Conservation (phyloP, 2,113 vertebrate genomes). For the Vidua macroura region DNA sequence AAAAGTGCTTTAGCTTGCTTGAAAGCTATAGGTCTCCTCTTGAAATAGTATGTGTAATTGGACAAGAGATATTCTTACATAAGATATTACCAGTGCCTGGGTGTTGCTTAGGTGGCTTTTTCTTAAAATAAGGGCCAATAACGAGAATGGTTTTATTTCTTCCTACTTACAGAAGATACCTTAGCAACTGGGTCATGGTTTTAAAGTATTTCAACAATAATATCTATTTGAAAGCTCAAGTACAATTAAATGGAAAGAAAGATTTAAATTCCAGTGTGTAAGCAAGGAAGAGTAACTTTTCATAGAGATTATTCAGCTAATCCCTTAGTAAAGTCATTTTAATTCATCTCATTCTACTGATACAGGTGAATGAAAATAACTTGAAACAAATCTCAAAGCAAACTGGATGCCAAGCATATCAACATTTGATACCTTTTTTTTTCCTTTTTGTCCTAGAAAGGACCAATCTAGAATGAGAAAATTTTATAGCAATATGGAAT, state of each 20-base stretch:
- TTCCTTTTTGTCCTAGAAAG: not conserved
- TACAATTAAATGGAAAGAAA: not conserved
- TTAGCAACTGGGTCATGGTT: not conserved
- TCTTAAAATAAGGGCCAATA: not conserved
- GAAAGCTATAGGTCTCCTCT: not conserved
- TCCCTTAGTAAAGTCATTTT: not conserved
- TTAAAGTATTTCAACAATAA: not conserved
- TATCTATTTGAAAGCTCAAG: not conserved
- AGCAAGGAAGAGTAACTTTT: not conserved
- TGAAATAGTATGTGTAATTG: not conserved
- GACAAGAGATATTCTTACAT: not conserved
- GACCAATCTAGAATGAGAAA: not conserved
- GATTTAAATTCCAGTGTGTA: not conserved
- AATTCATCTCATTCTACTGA: not conserved
- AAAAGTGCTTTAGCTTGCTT: not conserved
- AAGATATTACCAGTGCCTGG: not conserved
- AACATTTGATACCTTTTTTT: not conserved
- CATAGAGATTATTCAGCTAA: not conserved
- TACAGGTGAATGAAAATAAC: not conserved
- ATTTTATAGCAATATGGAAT: not conserved
- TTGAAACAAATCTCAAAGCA: not conserved
- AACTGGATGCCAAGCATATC: not conserved
- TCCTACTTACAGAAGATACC: not conserved
- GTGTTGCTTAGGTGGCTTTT: not conserved
- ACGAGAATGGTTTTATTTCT: not conserved